phyloP scores from a whole-genome alignment of 2,888 invertebrate genomes.

The Agonopterix arenella region DNA sequence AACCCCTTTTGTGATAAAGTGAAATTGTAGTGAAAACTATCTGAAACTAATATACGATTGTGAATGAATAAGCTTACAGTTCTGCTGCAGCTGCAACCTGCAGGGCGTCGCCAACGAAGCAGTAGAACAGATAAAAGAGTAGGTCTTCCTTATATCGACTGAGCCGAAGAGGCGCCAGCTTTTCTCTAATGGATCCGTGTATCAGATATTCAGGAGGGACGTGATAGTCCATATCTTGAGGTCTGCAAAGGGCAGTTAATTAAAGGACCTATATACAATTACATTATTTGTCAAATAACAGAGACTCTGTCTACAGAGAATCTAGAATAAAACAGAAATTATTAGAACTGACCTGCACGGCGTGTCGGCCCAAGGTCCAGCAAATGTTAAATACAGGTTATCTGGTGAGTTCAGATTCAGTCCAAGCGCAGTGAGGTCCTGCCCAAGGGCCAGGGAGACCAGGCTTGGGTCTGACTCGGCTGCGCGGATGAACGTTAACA shows the following conservation, averaged over 20 bases:
- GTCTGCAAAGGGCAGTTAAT: constrained; percentile 71
- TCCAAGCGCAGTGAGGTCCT: constrained; percentile 98
- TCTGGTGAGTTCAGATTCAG: constrained; percentile 99
- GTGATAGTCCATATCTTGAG: constrained; percentile 98
- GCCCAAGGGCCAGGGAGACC: constrained; percentile 97
- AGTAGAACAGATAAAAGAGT: constrained; percentile 99
- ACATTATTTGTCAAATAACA: too few relatives aligned
- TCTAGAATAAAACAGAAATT: too few relatives aligned
- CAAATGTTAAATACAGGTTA: constrained; percentile 98
- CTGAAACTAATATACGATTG: too few relatives aligned
- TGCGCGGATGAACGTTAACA: constrained; percentile 98
- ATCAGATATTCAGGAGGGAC: constrained; percentile 99
- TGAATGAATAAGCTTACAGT: constrained; percentile 82
- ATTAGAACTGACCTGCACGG: constrained; percentile 82
- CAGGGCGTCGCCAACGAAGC: constrained; percentile 98
- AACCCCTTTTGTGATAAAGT: too few relatives aligned
- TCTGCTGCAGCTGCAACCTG: constrained; percentile 98
- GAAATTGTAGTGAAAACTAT: too few relatives aligned
- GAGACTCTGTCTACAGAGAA: too few relatives aligned
- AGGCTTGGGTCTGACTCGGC: constrained; percentile 98
- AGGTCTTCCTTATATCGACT: constrained; percentile 99
- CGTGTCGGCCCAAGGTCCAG: constrained; percentile 98
- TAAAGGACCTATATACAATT: not conserved
- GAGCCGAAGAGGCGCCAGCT: constrained; percentile 95
- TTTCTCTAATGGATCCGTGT: constrained; percentile 96